These are phyloP conservation scores for Cebidichthys violaceus DNA, from an alignment of 2,113 vertebrate species.

Conservation along the genomic window DNA sequence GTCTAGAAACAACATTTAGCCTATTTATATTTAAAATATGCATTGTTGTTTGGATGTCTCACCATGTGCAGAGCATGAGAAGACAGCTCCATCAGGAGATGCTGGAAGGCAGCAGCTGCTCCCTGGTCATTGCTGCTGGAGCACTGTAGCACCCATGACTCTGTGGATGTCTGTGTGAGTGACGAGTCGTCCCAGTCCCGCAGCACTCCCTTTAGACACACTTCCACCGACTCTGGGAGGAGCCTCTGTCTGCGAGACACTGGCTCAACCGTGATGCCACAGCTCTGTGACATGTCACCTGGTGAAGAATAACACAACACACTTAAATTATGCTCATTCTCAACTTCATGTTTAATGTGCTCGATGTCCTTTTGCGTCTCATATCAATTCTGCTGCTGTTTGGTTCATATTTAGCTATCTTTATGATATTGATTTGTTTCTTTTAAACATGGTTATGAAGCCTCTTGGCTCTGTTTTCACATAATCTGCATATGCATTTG, in stretches of 20 bases:
- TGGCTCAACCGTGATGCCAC: conserved; percentile 85
- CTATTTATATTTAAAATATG: too few relatives aligned
- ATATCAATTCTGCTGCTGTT: neutral
- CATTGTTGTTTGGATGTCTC: conserved; percentile 39
- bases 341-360: neutral
- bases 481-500: neutral
- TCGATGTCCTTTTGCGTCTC: neutral
- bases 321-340: neutral
- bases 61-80: conserved; percentile 86
- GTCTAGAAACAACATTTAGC: too few relatives aligned
- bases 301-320: conserved; percentile 18
- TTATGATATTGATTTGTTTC: neutral
- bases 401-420: neutral
- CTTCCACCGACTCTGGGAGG: conserved; percentile 79
- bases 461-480: too few relatives aligned
- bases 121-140: conserved; percentile 36
- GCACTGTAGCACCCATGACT: conserved; percentile 88
- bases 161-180: conserved; percentile 71
- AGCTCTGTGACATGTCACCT: conserved; percentile 77
- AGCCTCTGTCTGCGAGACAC: conserved; percentile 83
- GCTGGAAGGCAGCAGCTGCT: conserved; percentile 71
- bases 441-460: neutral
- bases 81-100: conserved; percentile 81
- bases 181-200: conserved; percentile 76
- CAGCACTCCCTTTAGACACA: conserved; percentile 85